phyloP scores from a whole-genome alignment of 2,797 vertebrate genomes.

The Betta splendens region DNA sequence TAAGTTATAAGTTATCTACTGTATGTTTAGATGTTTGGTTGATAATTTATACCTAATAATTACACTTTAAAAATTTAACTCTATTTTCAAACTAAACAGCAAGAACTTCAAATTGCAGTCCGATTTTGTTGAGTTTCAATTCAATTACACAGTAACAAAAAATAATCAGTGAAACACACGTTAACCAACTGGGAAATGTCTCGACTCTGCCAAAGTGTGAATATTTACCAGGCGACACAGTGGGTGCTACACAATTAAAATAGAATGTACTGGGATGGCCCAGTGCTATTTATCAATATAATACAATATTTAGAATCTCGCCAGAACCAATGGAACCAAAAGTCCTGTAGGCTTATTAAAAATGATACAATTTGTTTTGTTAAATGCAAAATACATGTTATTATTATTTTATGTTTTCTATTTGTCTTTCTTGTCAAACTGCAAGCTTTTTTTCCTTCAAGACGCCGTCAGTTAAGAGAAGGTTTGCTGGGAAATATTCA shows the following conservation, averaged over 20 bases:
- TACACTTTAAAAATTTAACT: no score
- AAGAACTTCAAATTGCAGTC: constrained; percentile 33
- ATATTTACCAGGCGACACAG: neutral
- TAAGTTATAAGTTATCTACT: constrained; percentile 43
- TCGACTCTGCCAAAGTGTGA: constrained; percentile 1
- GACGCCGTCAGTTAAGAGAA: no score
- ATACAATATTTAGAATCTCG: neutral
- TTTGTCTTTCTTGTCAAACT: no score
- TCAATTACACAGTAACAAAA: constrained; percentile 50
- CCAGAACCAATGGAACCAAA: constrained; percentile 3
- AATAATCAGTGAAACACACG: constrained; percentile 20
- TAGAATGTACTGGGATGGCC: neutral
- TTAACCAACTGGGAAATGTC: constrained; percentile 20
- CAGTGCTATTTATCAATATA: constrained; percentile 19
- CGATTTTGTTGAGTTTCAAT: constrained; percentile 38
- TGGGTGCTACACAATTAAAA: neutral
- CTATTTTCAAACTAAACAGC: constrained; percentile 22
- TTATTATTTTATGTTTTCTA: no score
- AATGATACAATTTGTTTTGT: neutral
- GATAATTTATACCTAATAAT: constrained; percentile 28
- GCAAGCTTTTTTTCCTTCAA: no score
- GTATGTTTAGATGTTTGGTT: constrained; percentile 23
- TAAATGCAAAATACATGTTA: neutral
- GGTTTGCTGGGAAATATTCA: no score
- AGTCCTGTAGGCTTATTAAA: neutral